Evolutionary conservation across 2,797 vertebrate genomes (phyloP).

Genomic region (Myotis findleyi): DNA sequence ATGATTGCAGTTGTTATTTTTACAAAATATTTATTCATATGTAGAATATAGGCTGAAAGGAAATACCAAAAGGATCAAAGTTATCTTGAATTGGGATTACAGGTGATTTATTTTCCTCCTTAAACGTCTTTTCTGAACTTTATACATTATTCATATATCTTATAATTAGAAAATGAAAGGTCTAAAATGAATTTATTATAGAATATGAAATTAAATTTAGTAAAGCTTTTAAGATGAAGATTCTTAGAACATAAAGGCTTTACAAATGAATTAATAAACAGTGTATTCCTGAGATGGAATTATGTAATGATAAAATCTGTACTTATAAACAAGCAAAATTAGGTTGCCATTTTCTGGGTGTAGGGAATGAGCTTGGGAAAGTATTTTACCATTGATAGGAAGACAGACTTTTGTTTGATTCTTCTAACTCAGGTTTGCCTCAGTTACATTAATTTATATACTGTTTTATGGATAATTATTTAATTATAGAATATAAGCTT

Average conservation of each 20-base stretch:
- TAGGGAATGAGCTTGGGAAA: not conserved
- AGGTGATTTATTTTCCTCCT: conserved; percentile 8
- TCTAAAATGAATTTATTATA: conserved; percentile 46
- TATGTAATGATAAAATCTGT: conserved; percentile 10
- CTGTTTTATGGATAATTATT: not conserved
- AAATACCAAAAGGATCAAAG: not conserved
- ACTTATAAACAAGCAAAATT: conserved; percentile 29
- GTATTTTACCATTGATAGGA: not conserved
- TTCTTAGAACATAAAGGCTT: conserved; percentile 23
- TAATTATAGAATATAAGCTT: not conserved
- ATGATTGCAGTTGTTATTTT: conserved; percentile 25
- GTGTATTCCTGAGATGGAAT: conserved; percentile 40
- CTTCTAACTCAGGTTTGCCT: conserved; percentile 25
- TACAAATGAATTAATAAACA: conserved; percentile 33
- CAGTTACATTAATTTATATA: not conserved
- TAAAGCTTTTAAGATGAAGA: conserved; percentile 40
- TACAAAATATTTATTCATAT: conserved; percentile 9
- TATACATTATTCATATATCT: conserved; percentile 29
- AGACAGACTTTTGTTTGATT: not conserved
- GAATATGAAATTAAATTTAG: conserved; percentile 48
- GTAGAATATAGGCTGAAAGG: not conserved
- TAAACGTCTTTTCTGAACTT: conserved; percentile 37
- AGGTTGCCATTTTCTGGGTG: not conserved
- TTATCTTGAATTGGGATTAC: conserved; percentile 10
- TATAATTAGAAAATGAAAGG: conserved; percentile 29